Base-by-base conservation (phyloP, 2,113 vertebrate species). In the Bolborhynchus lineola region DNA sequence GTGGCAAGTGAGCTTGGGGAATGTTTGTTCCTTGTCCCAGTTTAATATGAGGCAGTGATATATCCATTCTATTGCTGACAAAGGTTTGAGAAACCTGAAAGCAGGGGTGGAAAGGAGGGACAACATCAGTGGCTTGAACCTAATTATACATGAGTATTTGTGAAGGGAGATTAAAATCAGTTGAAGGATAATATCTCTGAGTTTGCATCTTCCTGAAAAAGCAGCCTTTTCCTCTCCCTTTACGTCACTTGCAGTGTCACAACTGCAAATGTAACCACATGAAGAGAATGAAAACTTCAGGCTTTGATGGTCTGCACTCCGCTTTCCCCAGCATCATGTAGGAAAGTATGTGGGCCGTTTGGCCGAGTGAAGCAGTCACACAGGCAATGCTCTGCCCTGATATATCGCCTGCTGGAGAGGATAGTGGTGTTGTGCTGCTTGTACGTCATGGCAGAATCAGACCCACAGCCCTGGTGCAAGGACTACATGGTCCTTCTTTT, bases 241-340 rank as follows among this genome's bases (percentile, higher is more conserved):
- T 94, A 80, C 94, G 93, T 97, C 96, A 97, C 55, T 63, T 70
- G 41, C 89, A 91, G 82, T 82, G 76, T 93, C 82, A 96, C 68
- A 86, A 33, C 71, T 94, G 82, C 0, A 0, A 93, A 52, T 33
- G 16, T 47, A 95, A 95, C 96, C 96, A 97, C 97, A 97, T 93
- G 87, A 97, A 97, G 67, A 33, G 60, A 44, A 26, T 50, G 64
- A 50, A 53, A 75, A 7, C 33, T 92, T 76, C 15, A 25, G 74
- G 41, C 82, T 95, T 92, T 86, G 69, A 82, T 53, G 70, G 77
- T 44, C 82, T 95, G 68, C 29, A 1, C 79, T 47, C 42, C 0
- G 1, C 64, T 95, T 88, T 80, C 74, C 29, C 0, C 84, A 74
- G 46, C 63, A 41, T 16, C 41, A 5, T 14, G 1, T 29, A 83